phyloP scores from a whole-genome alignment of 2,888 invertebrate genomes.

The Macaria notata region DNA sequence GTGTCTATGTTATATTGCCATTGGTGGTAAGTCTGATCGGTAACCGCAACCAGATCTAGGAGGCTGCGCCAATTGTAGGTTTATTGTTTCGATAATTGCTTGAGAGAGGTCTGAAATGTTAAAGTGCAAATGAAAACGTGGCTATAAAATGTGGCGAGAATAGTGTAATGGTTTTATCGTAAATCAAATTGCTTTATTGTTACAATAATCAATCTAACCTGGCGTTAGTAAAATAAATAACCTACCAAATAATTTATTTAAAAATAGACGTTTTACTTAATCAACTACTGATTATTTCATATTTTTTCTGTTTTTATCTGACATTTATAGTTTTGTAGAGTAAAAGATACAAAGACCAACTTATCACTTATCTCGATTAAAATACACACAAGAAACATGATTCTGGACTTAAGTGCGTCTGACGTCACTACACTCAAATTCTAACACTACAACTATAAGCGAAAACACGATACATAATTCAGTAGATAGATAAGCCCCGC shows the following conservation, averaged over 20 bases:
- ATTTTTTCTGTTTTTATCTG: too few species aligned
- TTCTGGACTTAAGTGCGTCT: not conserved
- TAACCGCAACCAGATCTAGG: slow-evolving; percentile 62
- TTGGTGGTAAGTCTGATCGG: slow-evolving; percentile 70
- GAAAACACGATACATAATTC: slow-evolving; percentile 27
- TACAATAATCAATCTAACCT: too few species aligned
- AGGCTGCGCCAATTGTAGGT: slow-evolving; percentile 73
- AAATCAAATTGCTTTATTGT: too few species aligned
- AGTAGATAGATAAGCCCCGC: slow-evolving; percentile 28
- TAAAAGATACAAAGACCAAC: too few species aligned
- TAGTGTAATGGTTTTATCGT: too few species aligned
- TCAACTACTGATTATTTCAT: too few species aligned
- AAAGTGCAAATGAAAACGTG: slow-evolving; percentile 39
- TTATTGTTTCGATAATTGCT: slow-evolving; percentile 80
- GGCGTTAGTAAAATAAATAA: too few species aligned
- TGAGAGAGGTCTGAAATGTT: slow-evolving; percentile 58
- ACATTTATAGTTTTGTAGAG: too few species aligned
- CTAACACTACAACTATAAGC: slow-evolving; percentile 8
- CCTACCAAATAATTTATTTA: too few species aligned
- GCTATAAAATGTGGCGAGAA: slow-evolving; percentile 42
- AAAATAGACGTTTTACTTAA: too few species aligned
- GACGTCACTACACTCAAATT: not conserved
- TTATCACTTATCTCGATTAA: too few species aligned
- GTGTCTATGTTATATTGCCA: slow-evolving; percentile 19
- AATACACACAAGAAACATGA: too few species aligned